phyloP scores from a whole-genome alignment of 1,140 invertebrate genomes.

The Heliothis virescens region DNA sequence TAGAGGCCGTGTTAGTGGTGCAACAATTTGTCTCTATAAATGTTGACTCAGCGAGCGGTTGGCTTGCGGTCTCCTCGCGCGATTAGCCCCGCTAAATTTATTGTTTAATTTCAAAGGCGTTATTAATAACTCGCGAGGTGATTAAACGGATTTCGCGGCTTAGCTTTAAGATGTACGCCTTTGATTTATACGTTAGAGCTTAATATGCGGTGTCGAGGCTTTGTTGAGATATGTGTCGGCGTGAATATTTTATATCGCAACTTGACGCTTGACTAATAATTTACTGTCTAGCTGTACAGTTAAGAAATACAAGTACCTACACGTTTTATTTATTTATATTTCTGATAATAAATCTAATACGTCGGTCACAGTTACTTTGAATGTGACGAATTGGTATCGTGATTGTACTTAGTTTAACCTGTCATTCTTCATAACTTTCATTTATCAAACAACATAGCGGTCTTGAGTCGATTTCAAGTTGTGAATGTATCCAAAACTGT shows the following conservation, averaged over 20 bases:
- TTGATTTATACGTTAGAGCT: conserved; percentile 76
- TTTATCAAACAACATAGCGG: conserved; percentile 16
- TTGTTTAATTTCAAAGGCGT: conserved; percentile 85
- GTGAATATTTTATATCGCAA: conserved; percentile 53
- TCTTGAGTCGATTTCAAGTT: conserved; percentile 1
- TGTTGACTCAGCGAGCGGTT: conserved; percentile 83
- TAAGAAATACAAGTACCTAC: conserved; percentile 16
- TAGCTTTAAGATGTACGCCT: conserved; percentile 71
- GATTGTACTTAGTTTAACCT: conserved; percentile 31
- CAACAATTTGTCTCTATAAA: conserved; percentile 86
- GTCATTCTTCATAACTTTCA: conserved; percentile 7
- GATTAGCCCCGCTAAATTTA: conserved; percentile 85
- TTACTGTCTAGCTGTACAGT: conserved; percentile 27
- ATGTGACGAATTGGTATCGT: conserved; percentile 37
- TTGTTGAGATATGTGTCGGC: conserved; percentile 56
- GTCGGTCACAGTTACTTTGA: conserved; percentile 33
- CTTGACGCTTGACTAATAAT: conserved; percentile 26
- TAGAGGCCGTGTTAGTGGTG: conserved; percentile 76
- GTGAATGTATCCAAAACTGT: not conserved
- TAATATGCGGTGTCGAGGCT: conserved; percentile 66
- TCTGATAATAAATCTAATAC: conserved; percentile 35
- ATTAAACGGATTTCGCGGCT: conserved; percentile 83
- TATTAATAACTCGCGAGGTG: conserved; percentile 84
- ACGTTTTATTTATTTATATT: not conserved
- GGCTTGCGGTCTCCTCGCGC: conserved; percentile 77